phyloP scores from a whole-genome alignment of 2,113 vertebrate genomes.

The Trinectes maculatus region DNA sequence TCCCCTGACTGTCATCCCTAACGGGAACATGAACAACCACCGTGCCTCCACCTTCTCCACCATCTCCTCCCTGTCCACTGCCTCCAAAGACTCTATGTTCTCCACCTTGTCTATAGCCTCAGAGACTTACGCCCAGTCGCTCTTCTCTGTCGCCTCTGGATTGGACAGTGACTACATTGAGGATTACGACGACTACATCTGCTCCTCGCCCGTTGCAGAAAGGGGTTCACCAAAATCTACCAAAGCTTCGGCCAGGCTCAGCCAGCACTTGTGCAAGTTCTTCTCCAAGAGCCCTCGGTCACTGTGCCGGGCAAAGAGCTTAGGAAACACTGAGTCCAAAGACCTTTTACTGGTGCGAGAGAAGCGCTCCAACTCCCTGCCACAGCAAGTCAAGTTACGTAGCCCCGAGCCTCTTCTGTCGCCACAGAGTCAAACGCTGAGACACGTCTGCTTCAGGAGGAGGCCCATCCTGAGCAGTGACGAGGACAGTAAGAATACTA shows the following conservation, averaged over 20 bases:
- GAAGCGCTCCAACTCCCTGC: slow-evolving; percentile 90
- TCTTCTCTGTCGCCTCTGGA: slow-evolving; percentile 87
- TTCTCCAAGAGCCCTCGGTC: slow-evolving; percentile 83
- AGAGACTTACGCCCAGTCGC: slow-evolving; percentile 83
- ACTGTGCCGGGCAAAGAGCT: slow-evolving; percentile 87
- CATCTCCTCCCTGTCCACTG: slow-evolving; percentile 80
- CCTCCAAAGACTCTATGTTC: slow-evolving; percentile 87
- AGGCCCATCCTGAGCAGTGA: slow-evolving; percentile 91
- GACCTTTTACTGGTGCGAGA: slow-evolving; percentile 74
- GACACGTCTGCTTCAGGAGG: slow-evolving; percentile 81
- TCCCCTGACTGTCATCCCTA: slow-evolving; percentile 67
- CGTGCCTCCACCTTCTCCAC: slow-evolving; percentile 82
- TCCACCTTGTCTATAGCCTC: slow-evolving; percentile 83
- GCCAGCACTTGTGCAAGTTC: slow-evolving; percentile 86
- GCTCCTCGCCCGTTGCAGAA: slow-evolving; percentile 47
- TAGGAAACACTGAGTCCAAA: slow-evolving; percentile 82
- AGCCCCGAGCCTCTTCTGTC: slow-evolving; percentile 40
- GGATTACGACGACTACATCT: slow-evolving; percentile 86
- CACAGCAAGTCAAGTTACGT: slow-evolving; percentile 82
- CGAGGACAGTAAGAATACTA: slow-evolving; percentile 84
- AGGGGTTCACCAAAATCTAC: slow-evolving; percentile 45
- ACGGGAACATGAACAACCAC: slow-evolving; percentile 59
- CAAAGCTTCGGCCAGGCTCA: slow-evolving; percentile 75
- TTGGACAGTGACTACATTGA: slow-evolving; percentile 92
- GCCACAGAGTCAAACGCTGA: slow-evolving; percentile 55